Evolutionary conservation across 2,797 vertebrate species (phyloP).

Genomic region (Pseudopleuronectes americanus): DNA sequence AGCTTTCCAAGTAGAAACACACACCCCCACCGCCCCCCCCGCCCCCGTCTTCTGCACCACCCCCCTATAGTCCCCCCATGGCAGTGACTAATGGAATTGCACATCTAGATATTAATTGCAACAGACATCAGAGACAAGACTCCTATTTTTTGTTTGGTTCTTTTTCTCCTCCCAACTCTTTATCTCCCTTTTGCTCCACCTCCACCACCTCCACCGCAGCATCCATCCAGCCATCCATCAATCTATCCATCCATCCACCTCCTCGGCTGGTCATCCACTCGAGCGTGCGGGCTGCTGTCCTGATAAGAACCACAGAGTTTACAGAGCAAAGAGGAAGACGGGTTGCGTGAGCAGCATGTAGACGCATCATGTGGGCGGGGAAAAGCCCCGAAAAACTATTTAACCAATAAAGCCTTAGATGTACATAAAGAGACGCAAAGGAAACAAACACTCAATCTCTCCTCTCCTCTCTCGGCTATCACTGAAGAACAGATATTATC

Average conservation of each 20-base stretch:
- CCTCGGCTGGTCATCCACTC: constrained; percentile 37
- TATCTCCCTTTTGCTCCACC: constrained; percentile 25
- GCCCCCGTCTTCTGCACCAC: constrained; percentile 53
- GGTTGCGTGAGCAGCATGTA: constrained; percentile 62
- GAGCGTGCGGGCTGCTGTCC: constrained; percentile 85
- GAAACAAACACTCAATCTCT: constrained; percentile 82
- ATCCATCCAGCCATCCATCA: constrained; percentile 37
- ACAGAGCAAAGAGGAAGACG: constrained; percentile 81
- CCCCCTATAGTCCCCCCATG: constrained; percentile 65
- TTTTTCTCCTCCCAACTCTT: constrained; percentile 17
- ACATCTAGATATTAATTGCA: constrained; percentile 89
- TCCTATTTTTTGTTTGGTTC: constrained; percentile 30
- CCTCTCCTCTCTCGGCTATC: constrained; percentile 84
- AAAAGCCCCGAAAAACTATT: constrained; percentile 91
- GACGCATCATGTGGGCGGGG: constrained; percentile 85
- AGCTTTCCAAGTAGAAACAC: constrained; percentile 97
- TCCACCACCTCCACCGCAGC: constrained; percentile 29
- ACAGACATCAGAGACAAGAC: constrained; percentile 83
- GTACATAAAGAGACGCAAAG: constrained; percentile 88
- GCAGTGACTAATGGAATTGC: constrained; percentile 91
- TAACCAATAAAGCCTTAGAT: constrained; percentile 99
- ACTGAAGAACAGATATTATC: constrained; percentile 92
- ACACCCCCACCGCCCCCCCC: constrained; percentile 18
- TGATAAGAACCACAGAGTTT: constrained; percentile 90
- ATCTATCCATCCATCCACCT: constrained; percentile 11